These are phyloP conservation scores for Danio kyathit DNA, from an alignment of 2,797 vertebrate species.

Conservation along the genomic window DNA sequence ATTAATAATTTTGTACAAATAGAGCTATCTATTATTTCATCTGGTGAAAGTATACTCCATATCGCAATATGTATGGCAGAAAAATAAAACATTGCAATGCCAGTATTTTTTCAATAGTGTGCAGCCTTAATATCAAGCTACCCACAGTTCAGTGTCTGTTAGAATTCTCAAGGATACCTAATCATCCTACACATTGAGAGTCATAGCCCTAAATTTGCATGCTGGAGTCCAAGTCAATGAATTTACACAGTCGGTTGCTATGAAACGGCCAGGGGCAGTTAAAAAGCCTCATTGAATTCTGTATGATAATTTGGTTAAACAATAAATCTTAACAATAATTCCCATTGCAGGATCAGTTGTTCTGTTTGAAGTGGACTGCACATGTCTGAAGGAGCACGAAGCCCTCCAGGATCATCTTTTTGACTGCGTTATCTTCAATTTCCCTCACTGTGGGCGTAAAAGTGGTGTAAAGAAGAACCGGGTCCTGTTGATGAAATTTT, in stretches of 20 bases:
- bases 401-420: slow-evolving; percentile 75
- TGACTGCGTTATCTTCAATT: slow-evolving; percentile 91
- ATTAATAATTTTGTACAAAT: too few relatives aligned
- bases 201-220: slow-evolving; percentile 44
- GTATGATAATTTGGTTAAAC: slow-evolving; percentile 10
- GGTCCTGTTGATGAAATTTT: slow-evolving; percentile 88
- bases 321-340: background rate
- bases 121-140: background rate
- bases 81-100: too few relatives aligned
- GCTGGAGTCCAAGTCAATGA: slow-evolving; percentile 1
- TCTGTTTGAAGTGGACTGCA: slow-evolving; percentile 90
- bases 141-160: background rate
- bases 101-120: too few relatives aligned
- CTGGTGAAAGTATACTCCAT: too few relatives aligned
- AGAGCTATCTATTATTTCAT: too few relatives aligned
- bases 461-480: slow-evolving; percentile 93
- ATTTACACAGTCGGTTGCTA: slow-evolving; percentile 47
- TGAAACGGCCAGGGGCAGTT: slow-evolving; percentile 28
- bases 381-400: slow-evolving; percentile 79
- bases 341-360: slow-evolving; percentile 80
- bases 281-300: slow-evolving; percentile 14
- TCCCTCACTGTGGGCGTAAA: slow-evolving; percentile 96
- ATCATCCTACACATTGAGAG: background rate
- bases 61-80: too few relatives aligned
- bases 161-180: background rate